Conservation (phyloP, 2,113 vertebrate genomes). For the Ictalurus furcatus region DNA sequence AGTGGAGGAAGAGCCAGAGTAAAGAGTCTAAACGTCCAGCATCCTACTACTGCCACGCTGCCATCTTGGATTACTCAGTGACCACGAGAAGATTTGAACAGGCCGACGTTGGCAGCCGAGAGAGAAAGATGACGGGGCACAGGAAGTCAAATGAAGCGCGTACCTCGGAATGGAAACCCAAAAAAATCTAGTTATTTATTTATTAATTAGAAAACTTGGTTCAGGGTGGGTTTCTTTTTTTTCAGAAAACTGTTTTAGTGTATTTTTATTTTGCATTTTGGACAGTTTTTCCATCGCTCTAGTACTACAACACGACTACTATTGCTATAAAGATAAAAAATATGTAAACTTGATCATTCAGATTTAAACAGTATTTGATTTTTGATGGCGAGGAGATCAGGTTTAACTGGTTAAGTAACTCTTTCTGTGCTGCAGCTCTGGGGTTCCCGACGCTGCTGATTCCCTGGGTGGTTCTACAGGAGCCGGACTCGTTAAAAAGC, state of each 20-base stretch:
- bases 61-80: not conserved
- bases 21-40: too few relatives aligned
- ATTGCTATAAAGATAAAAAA: too few relatives aligned
- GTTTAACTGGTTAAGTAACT: not conserved
- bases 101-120: not conserved
- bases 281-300: too few relatives aligned
- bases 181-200: too few relatives aligned
- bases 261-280: too few relatives aligned
- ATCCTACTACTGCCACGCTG: too few relatives aligned
- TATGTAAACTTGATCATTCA: not conserved
- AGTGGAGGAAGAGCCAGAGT: not conserved
- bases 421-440: conserved; percentile 65
- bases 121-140: not conserved
- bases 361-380: not conserved
- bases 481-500: conserved; percentile 89
- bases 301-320: too few relatives aligned
- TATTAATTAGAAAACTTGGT: too few relatives aligned
- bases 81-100: conserved; percentile 35
- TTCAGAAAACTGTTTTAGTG: too few relatives aligned
- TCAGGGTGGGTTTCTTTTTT: too few relatives aligned
- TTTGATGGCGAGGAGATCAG: not conserved
- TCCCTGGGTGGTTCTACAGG: conserved; percentile 94
- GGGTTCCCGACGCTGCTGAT: conserved; percentile 82
- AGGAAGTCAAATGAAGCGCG: not conserved
- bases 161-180: not conserved